phyloP scores from a whole-genome alignment of 2,113 vertebrate species.

The Accipiter virgatus region DNA sequence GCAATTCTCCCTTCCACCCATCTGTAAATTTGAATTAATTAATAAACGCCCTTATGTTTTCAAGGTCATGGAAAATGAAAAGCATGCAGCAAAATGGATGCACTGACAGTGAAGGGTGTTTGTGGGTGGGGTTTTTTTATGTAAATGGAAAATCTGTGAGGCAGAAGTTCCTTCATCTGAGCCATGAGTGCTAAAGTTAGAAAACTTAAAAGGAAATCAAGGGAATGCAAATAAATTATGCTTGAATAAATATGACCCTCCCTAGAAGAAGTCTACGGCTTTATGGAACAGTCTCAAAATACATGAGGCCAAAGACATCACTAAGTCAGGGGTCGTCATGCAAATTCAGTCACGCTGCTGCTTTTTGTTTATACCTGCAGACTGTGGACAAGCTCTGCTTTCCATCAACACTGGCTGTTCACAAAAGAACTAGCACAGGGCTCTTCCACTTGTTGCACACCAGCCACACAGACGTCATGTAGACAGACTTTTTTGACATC shows the following conservation, averaged over 20 bases:
- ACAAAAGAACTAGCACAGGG: not conserved
- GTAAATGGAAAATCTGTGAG: not conserved
- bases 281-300: not conserved
- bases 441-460: not conserved
- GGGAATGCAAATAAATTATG: not conserved
- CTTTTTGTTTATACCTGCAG: not conserved
- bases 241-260: not conserved
- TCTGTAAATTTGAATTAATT: conserved; percentile 58
- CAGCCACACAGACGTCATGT: not conserved
- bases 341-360: not conserved
- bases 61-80: conserved; percentile 61
- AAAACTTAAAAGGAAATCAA: conserved; percentile 9
- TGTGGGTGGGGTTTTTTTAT: not conserved
- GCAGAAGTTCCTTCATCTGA: conserved; percentile 25
- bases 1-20: conserved; percentile 54
- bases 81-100: conserved; percentile 20
- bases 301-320: not conserved
- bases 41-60: conserved; percentile 25
- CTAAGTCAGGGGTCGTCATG: not conserved
- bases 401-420: not conserved
- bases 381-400: not conserved
- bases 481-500: not conserved
- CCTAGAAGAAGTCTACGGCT: not conserved
- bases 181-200: not conserved
- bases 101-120: conserved; percentile 4